Evolutionary conservation across 1,140 invertebrate species (phyloP), one percentile per base, ranked within the genome.

Genomic region (Euura lappo): DNA sequence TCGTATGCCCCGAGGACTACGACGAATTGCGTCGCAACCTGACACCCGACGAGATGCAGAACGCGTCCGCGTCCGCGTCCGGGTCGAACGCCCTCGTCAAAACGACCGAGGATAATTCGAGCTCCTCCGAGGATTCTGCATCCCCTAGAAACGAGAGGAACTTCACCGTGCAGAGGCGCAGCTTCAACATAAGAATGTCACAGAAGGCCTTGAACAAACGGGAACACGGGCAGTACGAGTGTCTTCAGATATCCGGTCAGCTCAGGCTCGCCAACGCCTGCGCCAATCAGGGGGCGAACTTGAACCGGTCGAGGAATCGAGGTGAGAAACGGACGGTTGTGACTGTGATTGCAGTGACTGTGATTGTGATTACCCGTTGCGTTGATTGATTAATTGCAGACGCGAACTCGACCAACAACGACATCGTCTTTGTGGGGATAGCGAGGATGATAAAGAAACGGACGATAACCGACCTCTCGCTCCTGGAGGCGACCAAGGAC

Each of bases 1-100:
- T 95, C 69, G 91, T 94, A 4, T 92, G 94, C 80, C 91, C 92
- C 2, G 92, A 94, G 13, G 96, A 98, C 82, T 92, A 93, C 70
- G 90, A 90, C 5, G 90, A 92, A 71, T 87, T 98, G 28, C 90
- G 90, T 51, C 89, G 90, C 66, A 92, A 94, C 78, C 84, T 97
- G 7, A 91, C 88, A 71, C 90, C 90, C 0, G 88, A 87, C 8
- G 88, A 89, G 71, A 65, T 79, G 77, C 44, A 76, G 79, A 28
- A 28, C 28, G 28, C 28, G 28, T 2, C 74, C 72, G 2, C 82
- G 81, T 60, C 84, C 77, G 7, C 82, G 81, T 79, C 81, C 82
- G 6, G 74, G 46, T 84, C 74, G 79, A 81, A 44, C 51, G 51
- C 51, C 3, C 28, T 28, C 28, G 13, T 60, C 10, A 8, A 60